These are phyloP conservation scores for Clostera curtula DNA, from an alignment of 2,888 invertebrate species.

Conservation along the genomic window DNA sequence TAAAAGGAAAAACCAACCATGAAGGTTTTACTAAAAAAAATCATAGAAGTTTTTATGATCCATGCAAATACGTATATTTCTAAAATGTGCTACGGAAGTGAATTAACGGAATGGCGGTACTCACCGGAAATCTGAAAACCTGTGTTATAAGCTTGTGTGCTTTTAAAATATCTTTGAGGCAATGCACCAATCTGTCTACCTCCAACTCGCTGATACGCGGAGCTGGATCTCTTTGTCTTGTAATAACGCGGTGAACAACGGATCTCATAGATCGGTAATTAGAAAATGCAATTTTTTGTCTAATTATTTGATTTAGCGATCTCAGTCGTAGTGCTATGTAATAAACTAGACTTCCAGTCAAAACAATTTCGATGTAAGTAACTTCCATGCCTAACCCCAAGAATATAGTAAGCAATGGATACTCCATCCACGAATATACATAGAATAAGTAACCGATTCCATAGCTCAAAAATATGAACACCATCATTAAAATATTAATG, in stretches of 20 bases:
- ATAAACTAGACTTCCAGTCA: constrained; percentile 20
- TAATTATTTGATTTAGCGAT: constrained; percentile 22
- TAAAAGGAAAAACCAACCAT: no score
- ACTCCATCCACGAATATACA: constrained; percentile 11
- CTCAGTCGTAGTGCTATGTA: constrained; percentile 20
- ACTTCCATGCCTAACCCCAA: constrained; percentile 12
- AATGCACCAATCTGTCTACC: constrained; percentile 15
- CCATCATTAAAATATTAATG: constrained; percentile 12
- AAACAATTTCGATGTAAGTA: constrained; percentile 22
- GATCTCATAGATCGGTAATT: background rate
- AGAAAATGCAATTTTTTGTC: constrained; percentile 9
- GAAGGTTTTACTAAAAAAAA: no score
- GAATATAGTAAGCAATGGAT: constrained; percentile 14
- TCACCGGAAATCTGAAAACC: constrained; percentile 28
- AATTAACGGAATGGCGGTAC: constrained; percentile 5
- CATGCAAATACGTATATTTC: no score
- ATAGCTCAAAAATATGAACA: constrained; percentile 12
- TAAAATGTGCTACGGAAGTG: no score
- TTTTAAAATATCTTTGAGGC: constrained; percentile 24
- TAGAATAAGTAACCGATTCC: constrained; percentile 14
- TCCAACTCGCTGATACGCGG: background rate
- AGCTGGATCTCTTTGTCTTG: background rate
- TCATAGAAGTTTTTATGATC: no score
- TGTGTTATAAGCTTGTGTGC: constrained; percentile 20
- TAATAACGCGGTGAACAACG: background rate